These are phyloP conservation scores for Eonycteris spelaea DNA, from an alignment of 2,113 vertebrate genomes.

Conservation along the genomic window DNA sequence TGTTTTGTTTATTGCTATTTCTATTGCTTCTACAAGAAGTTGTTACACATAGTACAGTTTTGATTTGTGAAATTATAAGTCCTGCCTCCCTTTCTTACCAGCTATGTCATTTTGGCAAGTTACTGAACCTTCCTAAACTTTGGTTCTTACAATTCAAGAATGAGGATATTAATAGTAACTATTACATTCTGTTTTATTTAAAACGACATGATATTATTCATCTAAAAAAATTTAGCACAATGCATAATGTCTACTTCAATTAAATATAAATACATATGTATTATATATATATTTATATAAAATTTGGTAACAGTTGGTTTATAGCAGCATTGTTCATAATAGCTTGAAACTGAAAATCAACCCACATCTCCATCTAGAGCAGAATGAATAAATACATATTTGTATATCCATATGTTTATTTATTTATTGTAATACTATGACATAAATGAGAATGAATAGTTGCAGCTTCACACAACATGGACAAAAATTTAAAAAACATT, in stretches of 20 bases:
- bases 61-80: not conserved
- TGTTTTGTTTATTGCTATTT: constrained; percentile 7
- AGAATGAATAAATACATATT: not conserved
- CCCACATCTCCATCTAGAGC: not conserved
- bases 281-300: not conserved
- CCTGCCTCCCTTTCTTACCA: not conserved
- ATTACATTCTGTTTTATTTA: not conserved
- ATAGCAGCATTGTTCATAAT: not conserved
- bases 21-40: not conserved
- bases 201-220: not conserved
- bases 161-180: not conserved
- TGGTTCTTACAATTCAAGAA: not conserved
- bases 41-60: not conserved
- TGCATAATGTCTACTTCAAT: not conserved
- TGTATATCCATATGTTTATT: not conserved
- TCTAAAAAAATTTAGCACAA: not conserved
- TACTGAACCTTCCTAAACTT: not conserved
- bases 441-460: not conserved
- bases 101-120: not conserved
- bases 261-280: not conserved
- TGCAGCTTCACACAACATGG: not conserved
- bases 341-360: not conserved
- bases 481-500: not conserved
- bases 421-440: not conserved
- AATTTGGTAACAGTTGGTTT: not conserved